These are phyloP conservation scores for Trichopria drosophilae DNA, from an alignment of 2,888 invertebrate genomes.

Conservation along the genomic window DNA sequence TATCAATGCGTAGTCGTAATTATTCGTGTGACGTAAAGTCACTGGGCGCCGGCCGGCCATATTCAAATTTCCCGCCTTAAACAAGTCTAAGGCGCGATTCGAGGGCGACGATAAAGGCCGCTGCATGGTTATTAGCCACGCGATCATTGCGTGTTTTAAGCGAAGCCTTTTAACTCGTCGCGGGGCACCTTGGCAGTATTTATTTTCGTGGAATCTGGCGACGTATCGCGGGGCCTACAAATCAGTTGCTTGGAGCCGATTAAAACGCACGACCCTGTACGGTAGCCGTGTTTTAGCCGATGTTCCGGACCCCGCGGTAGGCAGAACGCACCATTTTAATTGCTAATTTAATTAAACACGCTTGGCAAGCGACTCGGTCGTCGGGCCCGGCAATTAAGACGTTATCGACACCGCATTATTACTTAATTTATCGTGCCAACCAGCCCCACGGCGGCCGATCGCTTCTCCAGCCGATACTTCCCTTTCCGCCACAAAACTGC, in stretches of 20 bases:
- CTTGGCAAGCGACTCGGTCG: slow-evolving; percentile 25
- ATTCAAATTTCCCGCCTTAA: too few relatives aligned
- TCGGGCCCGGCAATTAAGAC: slow-evolving; percentile 51
- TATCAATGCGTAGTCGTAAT: too few relatives aligned
- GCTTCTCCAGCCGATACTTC: slow-evolving; percentile 15
- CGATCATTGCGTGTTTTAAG: too few relatives aligned
- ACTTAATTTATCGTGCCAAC: slow-evolving; percentile 49
- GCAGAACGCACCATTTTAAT: slow-evolving; percentile 52
- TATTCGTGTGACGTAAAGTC: too few relatives aligned
- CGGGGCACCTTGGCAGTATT: too few relatives aligned
- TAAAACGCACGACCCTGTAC: slow-evolving; percentile 29
- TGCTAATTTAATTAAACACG: slow-evolving; percentile 56
- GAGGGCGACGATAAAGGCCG: too few relatives aligned
- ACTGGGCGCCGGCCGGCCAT: too few relatives aligned
- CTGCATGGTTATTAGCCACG: too few relatives aligned
- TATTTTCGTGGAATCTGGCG: background rate
- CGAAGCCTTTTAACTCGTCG: too few relatives aligned
- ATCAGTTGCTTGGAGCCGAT: slow-evolving; percentile 34
- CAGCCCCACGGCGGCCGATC: slow-evolving; percentile 25
- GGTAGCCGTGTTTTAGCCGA: slow-evolving; percentile 27
- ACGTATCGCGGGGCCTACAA: slow-evolving; percentile 15
- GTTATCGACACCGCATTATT: slow-evolving; percentile 51
- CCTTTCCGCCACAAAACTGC: background rate
- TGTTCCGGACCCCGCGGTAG: slow-evolving; percentile 25
- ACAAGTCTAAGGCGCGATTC: too few relatives aligned